phyloP scores from a whole-genome alignment of 1,140 invertebrate genomes.

The Saccostrea cuccullata region DNA sequence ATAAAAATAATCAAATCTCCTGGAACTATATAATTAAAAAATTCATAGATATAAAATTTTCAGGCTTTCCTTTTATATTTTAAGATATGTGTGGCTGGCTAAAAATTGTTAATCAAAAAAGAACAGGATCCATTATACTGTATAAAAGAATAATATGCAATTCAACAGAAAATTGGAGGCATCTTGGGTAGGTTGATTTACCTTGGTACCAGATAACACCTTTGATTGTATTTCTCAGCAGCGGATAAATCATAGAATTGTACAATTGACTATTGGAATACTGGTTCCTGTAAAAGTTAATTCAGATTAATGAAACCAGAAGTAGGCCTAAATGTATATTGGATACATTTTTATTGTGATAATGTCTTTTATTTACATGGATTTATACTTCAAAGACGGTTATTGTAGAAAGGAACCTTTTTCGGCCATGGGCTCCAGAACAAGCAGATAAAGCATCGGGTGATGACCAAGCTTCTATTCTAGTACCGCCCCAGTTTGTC shows the following conservation, averaged over 20 bases:
- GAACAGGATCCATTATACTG: background rate
- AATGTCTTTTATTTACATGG: no score
- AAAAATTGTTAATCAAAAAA: background rate
- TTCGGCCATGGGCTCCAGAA: background rate
- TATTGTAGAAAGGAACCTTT: background rate
- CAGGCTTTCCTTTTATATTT: background rate
- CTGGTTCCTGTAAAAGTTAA: background rate
- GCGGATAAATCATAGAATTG: conserved; percentile 70
- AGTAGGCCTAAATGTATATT: no score
- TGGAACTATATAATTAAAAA: no score
- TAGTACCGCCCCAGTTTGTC: conserved; percentile 70
- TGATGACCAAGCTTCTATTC: conserved; percentile 72
- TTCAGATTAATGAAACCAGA: no score
- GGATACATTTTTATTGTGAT: no score
- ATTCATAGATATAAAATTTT: no score
- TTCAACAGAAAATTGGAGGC: background rate
- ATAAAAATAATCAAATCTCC: no score
- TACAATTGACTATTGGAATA: conserved; percentile 48
- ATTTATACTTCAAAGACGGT: no score
- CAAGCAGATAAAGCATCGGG: conserved; percentile 59
- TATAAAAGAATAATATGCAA: background rate
- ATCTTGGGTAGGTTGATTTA: conserved; percentile 30
- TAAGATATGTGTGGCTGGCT: background rate
- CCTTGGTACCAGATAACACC: conserved; percentile 73
- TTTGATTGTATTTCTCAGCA: conserved; percentile 65